phyloP scores from a whole-genome alignment of 1,140 invertebrate genomes.

The Ostrea denselamellosa region DNA sequence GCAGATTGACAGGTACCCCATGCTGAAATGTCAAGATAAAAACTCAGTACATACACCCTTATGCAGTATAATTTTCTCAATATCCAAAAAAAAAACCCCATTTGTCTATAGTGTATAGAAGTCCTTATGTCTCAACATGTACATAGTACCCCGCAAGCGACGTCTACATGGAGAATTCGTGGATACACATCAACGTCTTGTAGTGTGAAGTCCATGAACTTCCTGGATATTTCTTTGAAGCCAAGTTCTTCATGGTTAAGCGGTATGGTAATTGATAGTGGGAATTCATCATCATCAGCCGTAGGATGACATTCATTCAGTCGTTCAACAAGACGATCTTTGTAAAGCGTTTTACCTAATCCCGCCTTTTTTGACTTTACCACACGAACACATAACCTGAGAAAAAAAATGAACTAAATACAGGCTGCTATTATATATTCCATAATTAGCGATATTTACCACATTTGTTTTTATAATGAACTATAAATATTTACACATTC shows the following conservation, averaged over 20 bases:
- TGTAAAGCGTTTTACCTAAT: constrained; percentile 1
- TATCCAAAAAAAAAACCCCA: too few species aligned
- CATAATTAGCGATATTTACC: background rate
- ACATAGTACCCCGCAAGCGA: background rate
- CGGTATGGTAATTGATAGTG: background rate
- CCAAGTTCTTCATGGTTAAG: background rate
- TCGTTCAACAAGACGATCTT: background rate
- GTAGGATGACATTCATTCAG: background rate
- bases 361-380: background rate
- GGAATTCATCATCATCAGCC: background rate
- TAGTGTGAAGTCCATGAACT: background rate
- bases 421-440: too few species aligned
- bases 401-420: background rate
- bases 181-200: background rate
- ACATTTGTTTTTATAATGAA: background rate
- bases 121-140: background rate
- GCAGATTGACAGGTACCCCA: background rate
- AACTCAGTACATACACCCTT: too few species aligned
- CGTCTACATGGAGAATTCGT: background rate
- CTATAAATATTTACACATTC: background rate
- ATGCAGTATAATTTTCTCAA: too few species aligned
- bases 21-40: too few species aligned
- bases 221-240: background rate
- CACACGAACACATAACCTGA: background rate
- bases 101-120: background rate